Conservation (phyloP, 2,797 vertebrate genomes). For the Aldrovandia affinis region DNA sequence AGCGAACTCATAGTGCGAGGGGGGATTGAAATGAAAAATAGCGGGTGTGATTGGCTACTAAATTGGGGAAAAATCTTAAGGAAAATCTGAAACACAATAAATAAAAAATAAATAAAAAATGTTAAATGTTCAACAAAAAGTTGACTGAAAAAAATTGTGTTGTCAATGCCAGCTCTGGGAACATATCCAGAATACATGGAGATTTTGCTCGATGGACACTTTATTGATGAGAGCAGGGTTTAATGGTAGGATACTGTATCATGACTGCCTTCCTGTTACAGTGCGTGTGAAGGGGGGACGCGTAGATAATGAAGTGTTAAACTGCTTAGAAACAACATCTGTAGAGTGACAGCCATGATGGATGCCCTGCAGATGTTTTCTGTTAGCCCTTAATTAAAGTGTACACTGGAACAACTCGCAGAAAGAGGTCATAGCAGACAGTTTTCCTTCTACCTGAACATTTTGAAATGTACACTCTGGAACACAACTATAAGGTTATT, state of each 20-base stretch:
- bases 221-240: not conserved
- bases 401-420: not conserved
- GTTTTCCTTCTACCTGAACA: not conserved
- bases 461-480: not conserved
- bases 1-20: too few relatives aligned
- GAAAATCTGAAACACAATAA: too few relatives aligned
- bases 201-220: not conserved
- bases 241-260: not conserved
- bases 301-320: conserved; percentile 15
- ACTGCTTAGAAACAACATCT: not conserved
- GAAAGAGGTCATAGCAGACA: conserved; percentile 19
- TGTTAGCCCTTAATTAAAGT: conserved; percentile 24
- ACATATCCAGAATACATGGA: not conserved
- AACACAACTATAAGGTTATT: not conserved
- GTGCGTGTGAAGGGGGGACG: not conserved
- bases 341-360: conserved; percentile 14
- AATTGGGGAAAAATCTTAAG: too few relatives aligned
- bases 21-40: too few relatives aligned
- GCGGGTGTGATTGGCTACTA: too few relatives aligned
- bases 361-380: conserved; percentile 27
- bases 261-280: not conserved
- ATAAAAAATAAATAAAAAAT: too few relatives aligned
- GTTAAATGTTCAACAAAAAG: not conserved
- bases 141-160: not conserved
- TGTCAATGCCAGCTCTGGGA: not conserved